A percentile compares a stretch with the other conserved stretches of the same genome.
phyloP scores from a whole-genome alignment of 2,797 vertebrate species.

The Propithecus deckenii region DNA sequence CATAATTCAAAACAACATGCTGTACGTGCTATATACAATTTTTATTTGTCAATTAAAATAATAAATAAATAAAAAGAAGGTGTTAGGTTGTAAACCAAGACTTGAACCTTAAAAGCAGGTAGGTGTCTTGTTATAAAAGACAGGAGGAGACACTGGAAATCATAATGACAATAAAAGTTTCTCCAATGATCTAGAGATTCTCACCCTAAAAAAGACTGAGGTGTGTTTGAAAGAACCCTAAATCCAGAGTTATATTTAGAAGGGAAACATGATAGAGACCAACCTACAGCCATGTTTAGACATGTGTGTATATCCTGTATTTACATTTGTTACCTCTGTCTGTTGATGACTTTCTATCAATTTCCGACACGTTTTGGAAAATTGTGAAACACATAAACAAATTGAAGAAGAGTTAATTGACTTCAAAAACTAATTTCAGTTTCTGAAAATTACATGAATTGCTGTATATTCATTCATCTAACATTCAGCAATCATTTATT shows the following conservation, averaged over 20 bases:
- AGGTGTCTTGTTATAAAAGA: background rate
- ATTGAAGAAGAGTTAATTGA: background rate
- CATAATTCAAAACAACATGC: background rate
- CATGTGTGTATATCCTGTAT: background rate
- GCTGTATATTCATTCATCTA: background rate
- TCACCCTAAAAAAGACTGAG: background rate
- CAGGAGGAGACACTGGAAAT: background rate
- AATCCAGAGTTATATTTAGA: background rate
- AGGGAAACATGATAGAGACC: background rate
- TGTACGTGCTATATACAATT: background rate
- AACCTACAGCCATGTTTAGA: background rate
- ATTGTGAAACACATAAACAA: background rate
- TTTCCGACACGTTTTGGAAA: background rate
- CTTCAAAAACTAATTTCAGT: background rate
- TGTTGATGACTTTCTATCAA: background rate
- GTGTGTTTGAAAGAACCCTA: background rate
- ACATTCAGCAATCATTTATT: background rate
- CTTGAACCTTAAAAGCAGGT: background rate
- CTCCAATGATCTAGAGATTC: background rate
- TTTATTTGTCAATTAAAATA: background rate
- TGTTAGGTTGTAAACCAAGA: background rate
- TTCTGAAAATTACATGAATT: background rate
- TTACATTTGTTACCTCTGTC: background rate
- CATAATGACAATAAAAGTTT: background rate
- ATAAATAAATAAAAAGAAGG: background rate